Evolutionary conservation across 2,888 invertebrate species (phyloP).

Genomic region (Oligia latruncula): DNA sequence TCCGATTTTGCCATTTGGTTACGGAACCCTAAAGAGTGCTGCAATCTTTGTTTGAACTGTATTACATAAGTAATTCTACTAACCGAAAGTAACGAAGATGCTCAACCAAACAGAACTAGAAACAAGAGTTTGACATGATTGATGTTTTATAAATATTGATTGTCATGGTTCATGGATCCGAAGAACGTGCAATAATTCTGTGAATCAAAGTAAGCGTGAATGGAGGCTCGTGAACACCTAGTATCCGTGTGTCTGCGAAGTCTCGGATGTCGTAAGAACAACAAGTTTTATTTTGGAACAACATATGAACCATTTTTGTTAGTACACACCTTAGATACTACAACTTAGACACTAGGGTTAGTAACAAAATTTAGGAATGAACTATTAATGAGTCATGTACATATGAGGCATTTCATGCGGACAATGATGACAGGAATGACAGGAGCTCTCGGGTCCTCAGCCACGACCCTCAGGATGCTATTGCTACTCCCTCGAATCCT

Average conservation of each 20-base stretch:
- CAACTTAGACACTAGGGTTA: no score
- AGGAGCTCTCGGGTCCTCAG: no score
- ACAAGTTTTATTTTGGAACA: no score
- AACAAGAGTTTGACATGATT: background rate
- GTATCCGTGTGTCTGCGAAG: background rate
- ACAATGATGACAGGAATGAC: no score
- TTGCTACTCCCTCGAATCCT: no score
- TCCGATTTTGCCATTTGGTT: background rate
- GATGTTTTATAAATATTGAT: conserved; percentile 39
- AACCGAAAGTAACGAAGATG: background rate
- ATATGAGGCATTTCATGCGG: no score
- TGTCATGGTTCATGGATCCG: conserved; percentile 21
- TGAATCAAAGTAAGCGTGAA: conserved; percentile 24
- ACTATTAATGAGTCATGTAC: no score
- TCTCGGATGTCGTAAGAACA: background rate
- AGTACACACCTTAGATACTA: no score
- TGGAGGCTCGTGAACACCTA: background rate
- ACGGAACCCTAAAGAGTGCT: background rate
- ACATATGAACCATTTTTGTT: no score
- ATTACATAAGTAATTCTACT: background rate
- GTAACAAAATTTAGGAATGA: no score
- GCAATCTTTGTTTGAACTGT: background rate
- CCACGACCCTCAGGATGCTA: no score
- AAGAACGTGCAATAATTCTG: conserved; percentile 19
- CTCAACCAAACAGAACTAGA: conserved; percentile 3